Evolutionary conservation across 2,888 invertebrate genomes (phyloP).

Genomic region (Sussaba pulchella): DNA sequence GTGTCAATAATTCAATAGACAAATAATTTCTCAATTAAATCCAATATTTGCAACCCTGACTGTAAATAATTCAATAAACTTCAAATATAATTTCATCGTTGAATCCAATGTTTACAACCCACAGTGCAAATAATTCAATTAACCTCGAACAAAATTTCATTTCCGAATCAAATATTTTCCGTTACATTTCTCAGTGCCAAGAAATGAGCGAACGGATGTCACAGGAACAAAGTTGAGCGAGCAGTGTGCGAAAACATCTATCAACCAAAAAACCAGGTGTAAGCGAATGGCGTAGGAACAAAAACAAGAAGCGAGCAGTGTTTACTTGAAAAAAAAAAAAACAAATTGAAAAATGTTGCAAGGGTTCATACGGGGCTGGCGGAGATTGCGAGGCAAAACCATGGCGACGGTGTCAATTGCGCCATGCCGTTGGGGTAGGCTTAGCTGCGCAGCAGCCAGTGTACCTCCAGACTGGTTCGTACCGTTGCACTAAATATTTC

Average conservation of each 20-base stretch:
- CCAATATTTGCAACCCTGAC: too few relatives aligned
- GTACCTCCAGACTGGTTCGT: constrained; percentile 63
- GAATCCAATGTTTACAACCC: too few relatives aligned
- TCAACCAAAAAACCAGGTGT: constrained; percentile 1
- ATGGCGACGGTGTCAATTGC: constrained; percentile 2
- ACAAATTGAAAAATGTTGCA: neutral
- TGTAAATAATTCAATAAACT: too few relatives aligned
- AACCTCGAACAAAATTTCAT: neutral
- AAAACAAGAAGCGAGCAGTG: neutral
- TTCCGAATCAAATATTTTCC: neutral
- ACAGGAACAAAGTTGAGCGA: neutral
- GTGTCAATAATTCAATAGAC: too few relatives aligned
- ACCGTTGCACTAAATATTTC: constrained; percentile 74
- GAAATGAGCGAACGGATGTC: neutral
- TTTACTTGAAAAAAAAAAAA: neutral
- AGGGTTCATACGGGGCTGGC: neutral
- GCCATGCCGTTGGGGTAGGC: constrained; percentile 6
- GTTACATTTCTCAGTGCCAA: neutral
- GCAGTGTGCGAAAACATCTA: neutral
- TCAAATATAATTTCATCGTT: too few relatives aligned
- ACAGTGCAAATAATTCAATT: too few relatives aligned
- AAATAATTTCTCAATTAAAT: too few relatives aligned
- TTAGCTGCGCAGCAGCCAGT: constrained; percentile 49
- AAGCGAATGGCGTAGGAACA: neutral
- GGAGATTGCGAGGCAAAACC: neutral